Percentiles rank a stretch among this genome's conserved stretches.
phyloP scores from a whole-genome alignment of 2,797 vertebrate species.

The Syndactyla subalaris region DNA sequence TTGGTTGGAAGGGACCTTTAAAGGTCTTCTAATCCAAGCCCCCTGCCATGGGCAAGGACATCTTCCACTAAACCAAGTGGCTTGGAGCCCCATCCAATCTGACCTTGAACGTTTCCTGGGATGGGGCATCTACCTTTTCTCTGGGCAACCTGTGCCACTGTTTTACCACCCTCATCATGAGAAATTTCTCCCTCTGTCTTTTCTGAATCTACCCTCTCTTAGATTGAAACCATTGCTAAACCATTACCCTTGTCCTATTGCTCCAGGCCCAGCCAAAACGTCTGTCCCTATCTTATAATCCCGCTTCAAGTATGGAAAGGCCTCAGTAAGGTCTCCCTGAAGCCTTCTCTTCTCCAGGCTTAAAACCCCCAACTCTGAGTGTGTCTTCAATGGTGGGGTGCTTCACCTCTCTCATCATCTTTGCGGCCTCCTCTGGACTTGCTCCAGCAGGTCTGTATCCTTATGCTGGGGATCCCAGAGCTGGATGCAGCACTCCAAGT shows the following conservation, averaged over 20 bases:
- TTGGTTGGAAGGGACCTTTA: background rate
- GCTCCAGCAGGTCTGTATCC: background rate
- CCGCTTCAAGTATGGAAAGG: background rate
- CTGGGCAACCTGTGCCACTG: background rate
- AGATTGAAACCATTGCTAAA: background rate
- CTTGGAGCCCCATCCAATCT: background rate
- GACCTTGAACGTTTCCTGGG: background rate
- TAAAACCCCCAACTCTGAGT: background rate
- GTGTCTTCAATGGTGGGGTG: background rate
- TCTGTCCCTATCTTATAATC: background rate
- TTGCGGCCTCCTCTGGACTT: background rate
- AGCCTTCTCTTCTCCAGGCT: background rate
- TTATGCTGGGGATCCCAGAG: background rate
- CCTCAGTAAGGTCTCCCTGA: background rate
- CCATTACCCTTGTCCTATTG: background rate
- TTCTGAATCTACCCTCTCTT: background rate
- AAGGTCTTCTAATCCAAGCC: background rate
- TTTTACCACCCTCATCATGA: background rate
- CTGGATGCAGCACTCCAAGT: background rate
- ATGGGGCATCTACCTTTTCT: background rate
- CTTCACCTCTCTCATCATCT: background rate
- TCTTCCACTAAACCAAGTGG: background rate
- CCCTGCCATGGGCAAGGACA: background rate
- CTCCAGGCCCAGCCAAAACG: background rate
- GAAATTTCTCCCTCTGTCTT: background rate